phyloP scores from a whole-genome alignment of 2,888 invertebrate species.

The Barypeithes pellucidus region DNA sequence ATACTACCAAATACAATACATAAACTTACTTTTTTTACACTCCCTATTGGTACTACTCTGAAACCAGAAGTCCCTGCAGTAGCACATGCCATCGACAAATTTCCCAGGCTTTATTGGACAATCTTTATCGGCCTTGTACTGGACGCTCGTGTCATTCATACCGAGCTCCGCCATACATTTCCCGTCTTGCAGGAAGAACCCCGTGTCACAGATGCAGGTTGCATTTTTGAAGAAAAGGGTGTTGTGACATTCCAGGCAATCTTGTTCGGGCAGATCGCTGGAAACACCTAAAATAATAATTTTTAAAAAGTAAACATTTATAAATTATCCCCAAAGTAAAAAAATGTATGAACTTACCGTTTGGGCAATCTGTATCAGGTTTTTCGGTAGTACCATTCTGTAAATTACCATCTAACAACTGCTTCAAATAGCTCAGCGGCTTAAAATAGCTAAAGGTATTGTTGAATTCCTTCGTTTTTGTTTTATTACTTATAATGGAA shows the following conservation, averaged over 20 bases:
- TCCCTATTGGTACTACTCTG: constrained; percentile 57
- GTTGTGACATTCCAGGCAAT: constrained; percentile 38
- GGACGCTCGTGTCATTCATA: constrained; percentile 44
- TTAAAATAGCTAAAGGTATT: not conserved
- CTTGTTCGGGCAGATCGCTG: constrained; percentile 1
- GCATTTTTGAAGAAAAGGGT: constrained; percentile 50
- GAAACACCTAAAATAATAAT: constrained; percentile 20
- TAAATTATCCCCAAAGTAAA: not conserved
- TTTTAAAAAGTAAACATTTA: not conserved
- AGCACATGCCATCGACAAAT: constrained; percentile 56
- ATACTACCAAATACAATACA: not conserved
- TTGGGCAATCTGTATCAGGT: not conserved
- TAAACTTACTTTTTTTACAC: constrained; percentile 60
- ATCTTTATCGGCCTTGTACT: constrained; percentile 48
- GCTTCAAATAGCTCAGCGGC: not conserved
- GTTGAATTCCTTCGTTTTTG: not conserved
- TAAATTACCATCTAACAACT: not conserved
- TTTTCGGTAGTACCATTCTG: not conserved
- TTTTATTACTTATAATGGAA: not conserved
- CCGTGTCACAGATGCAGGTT: constrained; percentile 56
- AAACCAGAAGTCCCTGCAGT: constrained; percentile 61
- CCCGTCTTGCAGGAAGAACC: constrained; percentile 56
- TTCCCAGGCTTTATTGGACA: constrained; percentile 60
- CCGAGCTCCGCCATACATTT: constrained; percentile 59
- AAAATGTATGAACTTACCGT: constrained; percentile 5